Evolutionary conservation across 2,113 vertebrate genomes (phyloP), one percentile per base, ranked within the genome.

Genomic region (Pluvialis apricaria): DNA sequence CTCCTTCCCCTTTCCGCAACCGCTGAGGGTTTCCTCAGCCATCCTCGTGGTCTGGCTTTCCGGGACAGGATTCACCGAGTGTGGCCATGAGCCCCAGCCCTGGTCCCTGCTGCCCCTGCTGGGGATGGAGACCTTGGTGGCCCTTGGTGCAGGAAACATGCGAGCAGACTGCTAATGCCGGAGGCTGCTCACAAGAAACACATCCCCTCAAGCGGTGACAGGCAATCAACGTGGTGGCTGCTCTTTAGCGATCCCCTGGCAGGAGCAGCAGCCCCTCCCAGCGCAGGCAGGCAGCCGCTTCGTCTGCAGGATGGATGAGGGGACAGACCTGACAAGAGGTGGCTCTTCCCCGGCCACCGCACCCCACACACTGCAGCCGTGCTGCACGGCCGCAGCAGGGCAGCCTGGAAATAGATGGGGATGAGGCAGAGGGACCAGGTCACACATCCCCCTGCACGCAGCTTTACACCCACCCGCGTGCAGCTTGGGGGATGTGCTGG

Each of bases 381-480:
- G n/a, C 45, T 38, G n/a, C 49, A 22, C 2, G 11, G 32, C n/a
- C 5, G 6, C 54, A 64, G 71, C 49, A 13, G 19, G 21, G 17
- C 8, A 16, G 70, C 45, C 84, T 58, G 58, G 15, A 34, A 26
- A 17, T 9, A 6, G 55, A 16, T 17, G 26, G 34, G 38, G 25
- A 40, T 5, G 18, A 45, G 36, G 24, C 10, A 20, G 29, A 49
- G 55, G 52, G 42, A 36, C 17, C 60, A 21, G 40, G 34, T 62
- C 38, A 16, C 40, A 26, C 34, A 2, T 5, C 45, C 45, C 45
- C 3, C 0, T 9, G 24, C 17, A 5, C 0, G 2, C 25, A 54
- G 52, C 40, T 65, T 16, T 32, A 19, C n/a, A 32, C 44, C 26
- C 45, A 24, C 22, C 7, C 0, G 0, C 3, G 13, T 17, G 52